These are phyloP conservation scores for Macaria liturata DNA, from an alignment of 2,888 invertebrate genomes.

Conservation along the genomic window DNA sequence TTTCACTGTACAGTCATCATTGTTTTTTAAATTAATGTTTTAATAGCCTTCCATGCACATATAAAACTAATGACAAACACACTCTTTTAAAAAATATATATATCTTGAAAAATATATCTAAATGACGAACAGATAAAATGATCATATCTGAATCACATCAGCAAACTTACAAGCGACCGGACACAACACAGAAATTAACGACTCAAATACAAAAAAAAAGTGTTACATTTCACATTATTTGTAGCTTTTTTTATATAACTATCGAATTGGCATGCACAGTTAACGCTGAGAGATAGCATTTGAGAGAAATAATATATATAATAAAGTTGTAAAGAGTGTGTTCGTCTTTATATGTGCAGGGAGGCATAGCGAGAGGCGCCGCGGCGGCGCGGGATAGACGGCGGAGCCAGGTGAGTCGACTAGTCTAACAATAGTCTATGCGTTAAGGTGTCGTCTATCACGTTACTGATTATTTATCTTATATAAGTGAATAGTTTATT, in stretches of 20 bases:
- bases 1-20: constrained; percentile 54
- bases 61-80: constrained; percentile 81
- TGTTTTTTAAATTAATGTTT: constrained; percentile 50
- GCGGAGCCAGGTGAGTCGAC: constrained; percentile 30
- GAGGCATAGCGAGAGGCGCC: constrained; percentile 43
- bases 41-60: constrained; percentile 81
- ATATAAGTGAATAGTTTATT: too few relatives aligned
- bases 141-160: constrained; percentile 39
- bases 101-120: constrained; percentile 22
- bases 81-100: constrained; percentile 61
- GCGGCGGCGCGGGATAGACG: constrained; percentile 1
- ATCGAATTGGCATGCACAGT: constrained; percentile 77
- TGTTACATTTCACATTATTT: constrained; percentile 52
- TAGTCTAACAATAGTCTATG: too few relatives aligned
- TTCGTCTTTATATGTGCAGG: constrained; percentile 83
- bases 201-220: constrained; percentile 40
- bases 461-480: too few relatives aligned
- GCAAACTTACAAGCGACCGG: constrained; percentile 43
- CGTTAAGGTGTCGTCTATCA: too few relatives aligned
- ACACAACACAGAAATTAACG: constrained; percentile 42
- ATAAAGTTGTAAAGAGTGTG: constrained; percentile 71
- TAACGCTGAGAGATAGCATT: constrained; percentile 60
- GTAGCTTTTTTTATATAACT: constrained; percentile 65
- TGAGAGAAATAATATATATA: constrained; percentile 48
- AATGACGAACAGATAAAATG: constrained; percentile 38